These are phyloP conservation scores for Pharmacophagus antenor DNA, from an alignment of 2,888 invertebrate species.

Conservation along the genomic window DNA sequence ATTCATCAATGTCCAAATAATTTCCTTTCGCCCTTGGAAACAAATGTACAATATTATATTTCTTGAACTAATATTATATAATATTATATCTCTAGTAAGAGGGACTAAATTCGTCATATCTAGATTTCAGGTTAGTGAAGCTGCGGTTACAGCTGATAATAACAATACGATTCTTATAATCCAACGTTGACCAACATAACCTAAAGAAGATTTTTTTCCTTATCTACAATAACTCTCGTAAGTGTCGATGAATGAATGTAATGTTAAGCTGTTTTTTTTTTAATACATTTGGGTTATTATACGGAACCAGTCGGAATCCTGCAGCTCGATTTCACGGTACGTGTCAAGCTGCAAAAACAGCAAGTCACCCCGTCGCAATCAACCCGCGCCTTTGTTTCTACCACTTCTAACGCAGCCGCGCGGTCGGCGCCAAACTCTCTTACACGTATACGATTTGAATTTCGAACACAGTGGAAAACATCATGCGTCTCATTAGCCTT, in stretches of 20 bases:
- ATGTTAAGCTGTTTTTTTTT: not conserved
- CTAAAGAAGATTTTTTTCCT: too few relatives aligned
- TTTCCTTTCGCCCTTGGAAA: too few relatives aligned
- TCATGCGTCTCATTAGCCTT: not conserved
- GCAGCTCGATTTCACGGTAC: conserved; percentile 50
- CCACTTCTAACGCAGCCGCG: conserved; percentile 47
- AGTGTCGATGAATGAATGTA: not conserved
- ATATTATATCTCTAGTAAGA: too few relatives aligned
- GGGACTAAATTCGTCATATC: too few relatives aligned
- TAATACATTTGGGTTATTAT: conserved; percentile 2
- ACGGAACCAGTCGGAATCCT: conserved; percentile 39
- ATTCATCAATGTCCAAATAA: too few relatives aligned
- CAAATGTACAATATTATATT: too few relatives aligned
- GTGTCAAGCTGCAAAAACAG: conserved; percentile 34
- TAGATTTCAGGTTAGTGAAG: too few relatives aligned
- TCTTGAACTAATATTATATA: too few relatives aligned
- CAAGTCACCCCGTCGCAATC: conserved; percentile 71
- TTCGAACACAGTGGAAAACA: conserved; percentile 15
- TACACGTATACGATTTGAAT: conserved; percentile 22
- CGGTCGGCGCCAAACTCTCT: conserved; percentile 47
- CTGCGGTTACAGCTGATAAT: too few relatives aligned
- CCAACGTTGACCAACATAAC: too few relatives aligned
- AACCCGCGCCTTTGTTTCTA: conserved; percentile 62
- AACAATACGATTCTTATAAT: too few relatives aligned
- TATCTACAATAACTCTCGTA: too few relatives aligned